phyloP scores from a whole-genome alignment of 2,797 vertebrate species.

The Urosaurus nigricauda region DNA sequence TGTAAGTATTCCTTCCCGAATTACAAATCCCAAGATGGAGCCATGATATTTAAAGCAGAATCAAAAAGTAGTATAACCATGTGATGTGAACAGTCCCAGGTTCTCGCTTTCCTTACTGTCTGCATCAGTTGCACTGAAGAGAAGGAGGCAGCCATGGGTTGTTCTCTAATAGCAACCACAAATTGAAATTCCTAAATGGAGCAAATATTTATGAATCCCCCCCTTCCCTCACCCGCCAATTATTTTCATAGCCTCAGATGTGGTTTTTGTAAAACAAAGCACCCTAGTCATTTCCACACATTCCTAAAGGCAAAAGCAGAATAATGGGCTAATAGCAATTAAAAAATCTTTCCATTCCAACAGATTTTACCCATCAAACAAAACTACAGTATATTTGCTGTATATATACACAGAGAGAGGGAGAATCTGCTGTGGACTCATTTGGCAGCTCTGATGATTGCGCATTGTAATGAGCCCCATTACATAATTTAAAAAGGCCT shows the following conservation, averaged over 20 bases:
- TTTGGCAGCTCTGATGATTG: constrained; percentile 80
- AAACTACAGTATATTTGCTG: constrained; percentile 76
- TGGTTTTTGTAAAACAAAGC: background rate
- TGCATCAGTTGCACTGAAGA: background rate
- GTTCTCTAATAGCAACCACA: constrained; percentile 32
- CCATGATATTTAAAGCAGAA: too few species aligned
- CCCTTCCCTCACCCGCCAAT: constrained; percentile 20
- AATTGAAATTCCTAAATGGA: constrained; percentile 44
- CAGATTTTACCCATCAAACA: constrained; percentile 72
- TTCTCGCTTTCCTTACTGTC: too few species aligned
- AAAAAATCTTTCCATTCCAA: constrained; percentile 57
- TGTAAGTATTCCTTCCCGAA: too few species aligned
- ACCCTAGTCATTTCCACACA: constrained; percentile 30
- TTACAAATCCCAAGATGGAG: too few species aligned
- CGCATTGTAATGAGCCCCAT: constrained; percentile 80
- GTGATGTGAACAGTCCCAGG: too few species aligned
- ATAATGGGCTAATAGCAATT: constrained; percentile 58
- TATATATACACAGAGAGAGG: constrained; percentile 29
- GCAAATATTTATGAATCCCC: constrained; percentile 65
- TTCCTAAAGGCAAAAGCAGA: constrained; percentile 24
- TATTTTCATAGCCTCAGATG: constrained; percentile 10
- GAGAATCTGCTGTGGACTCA: constrained; percentile 72
- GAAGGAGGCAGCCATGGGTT: background rate
- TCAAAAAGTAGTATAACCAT: too few species aligned
- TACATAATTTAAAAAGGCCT: constrained; percentile 83